Evolutionary conservation across 92 coral and sea anemone species (phyloP), one percentile per base, ranked within the genome.

Genomic region (Desmophyllum pertusum): DNA sequence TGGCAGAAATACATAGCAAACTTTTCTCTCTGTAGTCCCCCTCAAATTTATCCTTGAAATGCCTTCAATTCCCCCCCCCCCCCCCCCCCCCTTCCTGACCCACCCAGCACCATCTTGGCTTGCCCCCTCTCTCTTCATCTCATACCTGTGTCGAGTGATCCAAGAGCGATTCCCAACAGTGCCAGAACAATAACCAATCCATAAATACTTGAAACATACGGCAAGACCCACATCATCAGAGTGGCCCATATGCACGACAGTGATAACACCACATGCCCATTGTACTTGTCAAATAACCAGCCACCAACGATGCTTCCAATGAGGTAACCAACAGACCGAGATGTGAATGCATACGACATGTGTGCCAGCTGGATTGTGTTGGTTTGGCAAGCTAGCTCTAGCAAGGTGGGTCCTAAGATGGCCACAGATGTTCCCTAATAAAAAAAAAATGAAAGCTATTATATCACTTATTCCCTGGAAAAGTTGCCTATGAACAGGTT

Each of bases 141-240:
- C 76, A 42, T 81, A 97, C 99, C 98, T 87, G 99, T 97, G 67
- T 97, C 95, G 13, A 97, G 85, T 6, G 98, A 83, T 37, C 99
- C 99, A 48, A 83, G 85, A 0, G 88, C 93, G 8, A 90, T 48
- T 21, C 95, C 92, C 80, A 91, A 81, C 3, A 85, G 85, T 21
- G 87, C 91, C 27, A 88, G 53, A 17, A 90, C 85, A 79, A 92
- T 73, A 27, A 94, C 76, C 62, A 97, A 76, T 31, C 83, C 91
- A 81, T 87, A 87, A 10, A 92, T 63, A 43, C 89, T 89, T 3
- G 66, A 50, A 29, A 92, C 92, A 53, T 92, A 72, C 10, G 99
- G 99, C 27, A 85, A 73, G 53, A 88, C 90, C 79, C 87, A 63
- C 95, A 94, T 79, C 72, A 85, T 87, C 55, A 97, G 78, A 10